A percentile compares a stretch with the other conserved stretches of the same genome.
These are phyloP conservation scores for Stegostoma tigrinum DNA, from an alignment of 2,113 vertebrate genomes.

Conservation along the genomic window DNA sequence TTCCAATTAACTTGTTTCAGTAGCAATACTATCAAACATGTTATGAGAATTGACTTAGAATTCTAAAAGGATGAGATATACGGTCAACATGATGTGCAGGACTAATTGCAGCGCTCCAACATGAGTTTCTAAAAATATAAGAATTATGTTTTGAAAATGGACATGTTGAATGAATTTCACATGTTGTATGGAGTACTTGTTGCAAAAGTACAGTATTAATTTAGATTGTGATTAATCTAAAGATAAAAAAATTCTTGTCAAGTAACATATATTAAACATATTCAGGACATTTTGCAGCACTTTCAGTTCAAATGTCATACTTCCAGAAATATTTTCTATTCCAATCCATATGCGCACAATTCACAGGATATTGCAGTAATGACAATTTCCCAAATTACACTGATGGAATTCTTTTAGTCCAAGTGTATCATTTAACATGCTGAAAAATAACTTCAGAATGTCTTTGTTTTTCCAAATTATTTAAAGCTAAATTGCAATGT, in stretches of 20 bases:
- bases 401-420: background rate
- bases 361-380: background rate
- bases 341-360: background rate
- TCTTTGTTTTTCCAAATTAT: background rate
- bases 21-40: background rate
- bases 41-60: background rate
- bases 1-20: background rate
- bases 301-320: background rate
- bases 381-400: background rate
- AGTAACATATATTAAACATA: background rate
- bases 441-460: background rate
- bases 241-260: background rate
- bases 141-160: background rate
- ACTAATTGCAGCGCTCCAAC: background rate
- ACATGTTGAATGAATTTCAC: background rate
- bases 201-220: background rate
- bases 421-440: background rate
- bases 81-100: background rate
- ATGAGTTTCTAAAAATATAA: background rate
- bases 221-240: background rate
- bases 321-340: background rate
- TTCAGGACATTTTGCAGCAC: background rate
- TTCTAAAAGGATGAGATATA: background rate
- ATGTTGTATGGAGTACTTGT: background rate
- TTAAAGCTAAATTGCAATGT: background rate